Percentiles rank a stretch among this genome's conserved stretches.
phyloP scores from a whole-genome alignment of 2,113 vertebrate species.

The Mustelus asterias region DNA sequence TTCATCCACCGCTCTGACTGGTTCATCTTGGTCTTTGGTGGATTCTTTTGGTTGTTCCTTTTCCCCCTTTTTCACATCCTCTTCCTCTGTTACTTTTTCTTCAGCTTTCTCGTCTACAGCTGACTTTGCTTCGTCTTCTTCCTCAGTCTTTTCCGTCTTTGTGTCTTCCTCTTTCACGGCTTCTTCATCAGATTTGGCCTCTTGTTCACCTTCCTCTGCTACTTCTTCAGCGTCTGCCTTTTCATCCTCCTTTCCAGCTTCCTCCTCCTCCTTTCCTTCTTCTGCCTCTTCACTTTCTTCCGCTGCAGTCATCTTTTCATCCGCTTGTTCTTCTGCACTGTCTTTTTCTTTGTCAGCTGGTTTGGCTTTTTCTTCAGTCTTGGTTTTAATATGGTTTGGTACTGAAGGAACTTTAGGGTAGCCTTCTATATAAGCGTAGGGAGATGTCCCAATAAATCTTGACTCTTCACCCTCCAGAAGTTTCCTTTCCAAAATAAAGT shows the following conservation, averaged over 20 bases:
- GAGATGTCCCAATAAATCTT: constrained; percentile 65
- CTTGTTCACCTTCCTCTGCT: constrained; percentile 34
- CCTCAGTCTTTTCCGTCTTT: background rate
- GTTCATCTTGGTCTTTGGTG: constrained; percentile 44
- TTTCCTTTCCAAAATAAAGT: constrained; percentile 62
- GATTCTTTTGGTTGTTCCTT: constrained; percentile 42
- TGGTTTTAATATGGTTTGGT: constrained; percentile 66
- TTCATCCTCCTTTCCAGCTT: constrained; percentile 43
- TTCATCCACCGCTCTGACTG: constrained; percentile 32
- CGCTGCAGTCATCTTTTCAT: background rate
- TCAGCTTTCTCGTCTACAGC: background rate
- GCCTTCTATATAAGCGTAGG: constrained; percentile 67
- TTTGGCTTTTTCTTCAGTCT: constrained; percentile 70
- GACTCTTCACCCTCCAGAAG: constrained; percentile 88
- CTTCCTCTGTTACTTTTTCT: background rate
- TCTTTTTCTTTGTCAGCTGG: constrained; percentile 74
- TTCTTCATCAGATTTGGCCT: constrained; percentile 5
- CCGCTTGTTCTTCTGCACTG: constrained; percentile 78
- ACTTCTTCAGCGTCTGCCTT: background rate
- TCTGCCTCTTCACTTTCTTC: constrained; percentile 80
- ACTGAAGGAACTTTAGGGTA: constrained; percentile 56
- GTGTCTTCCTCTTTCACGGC: background rate
- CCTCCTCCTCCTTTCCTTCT: constrained; percentile 68
- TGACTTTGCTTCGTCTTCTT: constrained; percentile 15
- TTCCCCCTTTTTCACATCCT: constrained; percentile 42